Base-by-base conservation (phyloP, 2,797 vertebrate species). In the Cichlasoma orientale region DNA sequence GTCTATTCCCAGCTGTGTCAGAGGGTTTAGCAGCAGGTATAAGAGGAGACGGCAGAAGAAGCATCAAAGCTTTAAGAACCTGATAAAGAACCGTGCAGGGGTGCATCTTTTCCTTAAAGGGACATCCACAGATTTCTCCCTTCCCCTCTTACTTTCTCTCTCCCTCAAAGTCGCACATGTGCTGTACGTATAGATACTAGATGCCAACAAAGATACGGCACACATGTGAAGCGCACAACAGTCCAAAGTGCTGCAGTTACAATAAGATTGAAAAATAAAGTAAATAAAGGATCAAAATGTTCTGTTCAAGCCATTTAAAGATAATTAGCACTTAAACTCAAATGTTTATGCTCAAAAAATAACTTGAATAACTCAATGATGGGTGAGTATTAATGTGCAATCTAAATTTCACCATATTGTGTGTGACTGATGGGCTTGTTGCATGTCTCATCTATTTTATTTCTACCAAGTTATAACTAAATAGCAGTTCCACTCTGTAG, bases 11-110 rank as follows among this genome's bases (percentile, higher is more conserved):
- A 11, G 23, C 23, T 75, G 31, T 21, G 75, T 87, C 70, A 59
- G n/a, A 76, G 69, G 54, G 19, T 72, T 75, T 33, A 78, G 53
- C 36, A 50, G 47, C 18, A 61, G 38, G 57, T 68, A 41, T 69
- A 29, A 82, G 77, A 77, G 54, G 70, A 82, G 68, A 63, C 58
- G 55, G 74, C 76, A 74, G 78, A 72, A 81, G 74, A 4, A 4
- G 69, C 79, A 71, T 85, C 80, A 82, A 84, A 86, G 82, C 57
- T 41, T 47, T 0, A 14, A 70, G 73, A 81, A 52, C 54, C 74
- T 21, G 47, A 85, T 71, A 61, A 59, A 82, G 82, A 79, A 61
- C 44, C 71, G 4, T 38, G 56, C 7, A 25, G 77, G 73, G 68
- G 57, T 5, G n/a, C 56, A 55, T 36, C 0, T 2, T 10, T 61